These are phyloP conservation scores for Callyntrura sp. DNA, from an alignment of 2,888 invertebrate genomes.

Conservation along the genomic window DNA sequence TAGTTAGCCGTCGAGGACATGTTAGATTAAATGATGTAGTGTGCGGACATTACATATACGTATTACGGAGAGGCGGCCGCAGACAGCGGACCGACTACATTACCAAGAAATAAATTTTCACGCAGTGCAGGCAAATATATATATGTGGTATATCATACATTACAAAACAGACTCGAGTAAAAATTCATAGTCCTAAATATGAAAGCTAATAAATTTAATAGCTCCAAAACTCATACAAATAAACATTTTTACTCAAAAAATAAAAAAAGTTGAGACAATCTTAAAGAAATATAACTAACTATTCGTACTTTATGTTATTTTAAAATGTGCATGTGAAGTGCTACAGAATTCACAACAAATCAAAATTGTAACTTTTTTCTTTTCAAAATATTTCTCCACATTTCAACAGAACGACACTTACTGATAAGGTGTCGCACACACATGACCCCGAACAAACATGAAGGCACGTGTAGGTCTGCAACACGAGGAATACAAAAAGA, in stretches of 20 bases:
- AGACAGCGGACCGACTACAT: neutral
- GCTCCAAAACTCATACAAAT: neutral
- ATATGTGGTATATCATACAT: neutral
- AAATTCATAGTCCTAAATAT: neutral
- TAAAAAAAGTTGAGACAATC: neutral
- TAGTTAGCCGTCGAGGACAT: constrained; percentile 26
- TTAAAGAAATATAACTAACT: neutral
- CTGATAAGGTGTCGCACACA: constrained; percentile 81
- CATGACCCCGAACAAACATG: constrained; percentile 89
- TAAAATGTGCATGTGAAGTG: neutral
- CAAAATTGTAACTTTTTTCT: constrained; percentile 3
- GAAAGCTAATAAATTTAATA: neutral
- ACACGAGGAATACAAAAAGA: constrained; percentile 82
- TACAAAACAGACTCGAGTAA: neutral
- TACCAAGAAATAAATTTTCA: neutral
- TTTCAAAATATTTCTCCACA: constrained; percentile 51
- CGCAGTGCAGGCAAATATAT: neutral
- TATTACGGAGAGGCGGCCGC: neutral
- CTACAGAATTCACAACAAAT: neutral
- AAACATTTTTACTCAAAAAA: neutral
- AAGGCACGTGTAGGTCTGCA: constrained; percentile 95
- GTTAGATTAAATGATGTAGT: constrained; percentile 30
- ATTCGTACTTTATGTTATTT: neutral
- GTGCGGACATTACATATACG: constrained; percentile 15
- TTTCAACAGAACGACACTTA: constrained; percentile 79